phyloP scores from a whole-genome alignment of 2,113 vertebrate species.

The Cyrtonyx montezumae region DNA sequence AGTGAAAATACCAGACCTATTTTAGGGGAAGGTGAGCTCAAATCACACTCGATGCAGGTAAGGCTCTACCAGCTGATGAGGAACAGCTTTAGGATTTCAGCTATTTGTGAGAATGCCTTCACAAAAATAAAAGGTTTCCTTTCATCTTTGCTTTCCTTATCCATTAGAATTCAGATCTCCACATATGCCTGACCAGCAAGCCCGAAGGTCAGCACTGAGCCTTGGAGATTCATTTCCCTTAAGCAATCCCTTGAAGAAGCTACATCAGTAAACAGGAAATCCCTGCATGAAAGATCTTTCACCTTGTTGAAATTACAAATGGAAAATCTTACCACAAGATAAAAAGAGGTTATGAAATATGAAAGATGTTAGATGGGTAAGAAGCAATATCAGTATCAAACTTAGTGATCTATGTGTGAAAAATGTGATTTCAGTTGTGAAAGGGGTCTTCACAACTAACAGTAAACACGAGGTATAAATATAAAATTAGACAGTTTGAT shows the following conservation, averaged over 20 bases:
- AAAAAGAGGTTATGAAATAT: background rate
- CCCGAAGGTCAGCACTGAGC: background rate
- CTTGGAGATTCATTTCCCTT: background rate
- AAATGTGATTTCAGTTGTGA: background rate
- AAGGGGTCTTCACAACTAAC: background rate
- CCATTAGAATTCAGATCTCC: background rate
- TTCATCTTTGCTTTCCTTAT: background rate
- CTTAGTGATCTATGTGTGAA: background rate
- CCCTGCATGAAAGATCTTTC: background rate
- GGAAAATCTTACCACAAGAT: background rate
- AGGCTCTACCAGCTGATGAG: background rate
- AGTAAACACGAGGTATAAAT: background rate
- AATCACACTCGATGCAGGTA: background rate
- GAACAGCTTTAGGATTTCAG: background rate
- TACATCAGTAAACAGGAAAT: background rate
- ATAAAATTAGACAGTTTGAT: background rate
- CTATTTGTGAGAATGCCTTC: rapidly evolving
- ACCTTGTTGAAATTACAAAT: background rate
- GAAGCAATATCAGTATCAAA: background rate
- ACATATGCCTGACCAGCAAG: background rate
- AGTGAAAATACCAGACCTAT: background rate
- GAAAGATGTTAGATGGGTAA: background rate
- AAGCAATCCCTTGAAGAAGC: background rate
- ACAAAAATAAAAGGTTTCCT: background rate
- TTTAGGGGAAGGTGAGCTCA: background rate